phyloP scores from a whole-genome alignment of 2,113 vertebrate species.

The Toxostoma redivivum region DNA sequence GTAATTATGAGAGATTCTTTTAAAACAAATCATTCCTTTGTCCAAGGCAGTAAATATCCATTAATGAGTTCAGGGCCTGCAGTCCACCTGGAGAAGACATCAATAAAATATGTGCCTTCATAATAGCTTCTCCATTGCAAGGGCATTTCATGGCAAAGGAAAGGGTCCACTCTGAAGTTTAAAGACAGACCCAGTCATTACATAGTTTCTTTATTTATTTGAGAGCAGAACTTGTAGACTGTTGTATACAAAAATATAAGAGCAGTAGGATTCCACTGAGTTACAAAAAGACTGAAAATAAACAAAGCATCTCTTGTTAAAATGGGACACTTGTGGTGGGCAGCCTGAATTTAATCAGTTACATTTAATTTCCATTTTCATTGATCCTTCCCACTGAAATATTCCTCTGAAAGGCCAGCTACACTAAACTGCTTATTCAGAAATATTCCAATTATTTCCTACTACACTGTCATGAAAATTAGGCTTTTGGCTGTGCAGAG shows the following conservation, averaged over 20 bases:
- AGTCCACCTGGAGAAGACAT: constrained; percentile 56
- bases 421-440: constrained; percentile 45
- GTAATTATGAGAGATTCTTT: constrained; percentile 2
- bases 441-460: constrained; percentile 56
- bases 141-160: constrained; percentile 17
- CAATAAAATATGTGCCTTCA: background rate
- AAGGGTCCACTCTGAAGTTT: background rate
- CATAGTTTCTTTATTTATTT: background rate
- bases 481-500: background rate
- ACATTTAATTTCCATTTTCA: constrained; percentile 44
- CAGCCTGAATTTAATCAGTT: constrained; percentile 31
- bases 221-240: background rate
- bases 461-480: constrained; percentile 38
- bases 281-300: constrained; percentile 20
- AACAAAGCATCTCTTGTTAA: constrained; percentile 52
- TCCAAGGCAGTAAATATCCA: background rate
- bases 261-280: background rate
- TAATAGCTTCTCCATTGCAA: constrained; percentile 22
- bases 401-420: constrained; percentile 20
- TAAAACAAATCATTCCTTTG: constrained; percentile 24
- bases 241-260: constrained; percentile 7
- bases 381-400: constrained; percentile 49
- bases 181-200: background rate
- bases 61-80: constrained; percentile 8
- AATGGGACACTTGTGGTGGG: background rate